These are phyloP conservation scores for Alcedo atthis DNA, from an alignment of 2,797 vertebrate genomes.

Conservation along the genomic window DNA sequence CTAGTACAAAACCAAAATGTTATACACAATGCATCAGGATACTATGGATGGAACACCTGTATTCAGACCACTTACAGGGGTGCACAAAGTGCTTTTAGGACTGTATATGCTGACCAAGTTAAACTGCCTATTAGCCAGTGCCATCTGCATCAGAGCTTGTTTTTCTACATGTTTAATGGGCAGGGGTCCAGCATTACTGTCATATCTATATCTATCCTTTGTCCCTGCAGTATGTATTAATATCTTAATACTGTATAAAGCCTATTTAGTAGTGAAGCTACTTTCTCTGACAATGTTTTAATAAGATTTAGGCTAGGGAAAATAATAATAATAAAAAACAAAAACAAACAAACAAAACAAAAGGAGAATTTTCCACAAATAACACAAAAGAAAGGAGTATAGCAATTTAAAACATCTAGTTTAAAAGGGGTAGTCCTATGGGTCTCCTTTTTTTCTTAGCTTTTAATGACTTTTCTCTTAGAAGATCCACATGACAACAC, in stretches of 20 bases:
- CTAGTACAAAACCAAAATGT: neutral
- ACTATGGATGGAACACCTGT: neutral
- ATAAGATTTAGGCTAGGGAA: neutral
- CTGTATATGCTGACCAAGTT: neutral
- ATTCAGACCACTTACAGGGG: neutral
- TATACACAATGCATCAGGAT: neutral
- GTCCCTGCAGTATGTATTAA: neutral
- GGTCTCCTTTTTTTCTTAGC: neutral
- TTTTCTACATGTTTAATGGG: neutral
- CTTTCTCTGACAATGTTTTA: neutral
- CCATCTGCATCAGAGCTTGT: neutral
- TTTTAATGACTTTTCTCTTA: conserved; percentile 32
- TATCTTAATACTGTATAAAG: neutral
- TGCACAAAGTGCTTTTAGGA: neutral
- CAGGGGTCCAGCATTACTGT: neutral
- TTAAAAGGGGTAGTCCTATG: neutral
- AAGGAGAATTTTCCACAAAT: neutral
- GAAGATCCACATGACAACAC: neutral
- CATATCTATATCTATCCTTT: neutral
- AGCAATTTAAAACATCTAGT: neutral
- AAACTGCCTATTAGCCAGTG: neutral
- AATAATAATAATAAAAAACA: neutral
- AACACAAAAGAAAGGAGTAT: neutral
- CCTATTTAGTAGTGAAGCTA: neutral
- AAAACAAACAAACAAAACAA: too few relatives aligned